phyloP scores from a whole-genome alignment of 2,888 invertebrate genomes.

The Theodoxus fluviatilis region DNA sequence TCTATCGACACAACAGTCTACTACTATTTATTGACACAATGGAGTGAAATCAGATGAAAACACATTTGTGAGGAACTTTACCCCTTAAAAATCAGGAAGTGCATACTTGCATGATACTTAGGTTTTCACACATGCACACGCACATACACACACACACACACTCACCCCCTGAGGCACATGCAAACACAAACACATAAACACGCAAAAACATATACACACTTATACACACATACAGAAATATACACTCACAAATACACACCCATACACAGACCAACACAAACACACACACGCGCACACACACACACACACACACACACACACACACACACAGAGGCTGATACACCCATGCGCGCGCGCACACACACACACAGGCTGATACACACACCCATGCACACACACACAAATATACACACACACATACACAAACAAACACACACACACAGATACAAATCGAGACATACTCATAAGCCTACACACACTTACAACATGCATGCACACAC shows the following conservation, averaged over 20 bases:
- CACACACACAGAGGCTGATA: too few relatives aligned
- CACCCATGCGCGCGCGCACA: neutral
- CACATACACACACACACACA: neutral
- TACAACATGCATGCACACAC: neutral
- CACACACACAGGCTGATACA: neutral
- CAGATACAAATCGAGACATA: constrained; percentile 27
- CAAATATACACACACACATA: constrained; percentile 51
- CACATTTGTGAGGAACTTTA: too few relatives aligned
- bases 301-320: neutral
- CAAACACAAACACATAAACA: neutral
- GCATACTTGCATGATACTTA: neutral
- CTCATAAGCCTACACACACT: neutral
- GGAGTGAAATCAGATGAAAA: too few relatives aligned
- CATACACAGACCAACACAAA: neutral
- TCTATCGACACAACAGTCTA: too few relatives aligned
- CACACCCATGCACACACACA: neutral
- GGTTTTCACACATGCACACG: neutral
- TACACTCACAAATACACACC: neutral
- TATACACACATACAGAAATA: constrained; percentile 27
- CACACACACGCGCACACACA: neutral
- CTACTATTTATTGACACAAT: too few relatives aligned
- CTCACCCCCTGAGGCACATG: neutral
- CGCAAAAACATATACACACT: neutral
- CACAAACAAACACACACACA: neutral
- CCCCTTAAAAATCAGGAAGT: too few relatives aligned